Base-by-base conservation (phyloP, 2,888 invertebrate species). In the Cheilosia vernalis region DNA sequence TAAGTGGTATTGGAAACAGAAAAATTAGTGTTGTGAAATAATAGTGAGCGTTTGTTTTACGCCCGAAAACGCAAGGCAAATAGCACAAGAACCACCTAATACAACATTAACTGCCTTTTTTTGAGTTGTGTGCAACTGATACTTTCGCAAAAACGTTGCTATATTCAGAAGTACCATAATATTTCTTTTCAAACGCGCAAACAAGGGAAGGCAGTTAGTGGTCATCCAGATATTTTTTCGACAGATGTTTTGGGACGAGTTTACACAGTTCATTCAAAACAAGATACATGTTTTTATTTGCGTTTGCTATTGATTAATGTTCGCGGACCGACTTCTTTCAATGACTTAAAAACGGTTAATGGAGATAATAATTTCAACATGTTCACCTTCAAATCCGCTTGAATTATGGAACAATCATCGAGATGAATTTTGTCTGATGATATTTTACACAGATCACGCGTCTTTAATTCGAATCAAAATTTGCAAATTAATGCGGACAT, bases 111-210 rank as follows among this genome's bases (percentile, higher is more conserved):
- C 88, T 13, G 88, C 87, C 19, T 91, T 1, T 91, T 88, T 91
- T 91, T 61, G 40, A 78, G 27, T 83, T 90, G 5, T 91, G 90
- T 72, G 58, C 88, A 87, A 87, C 40, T 49, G 90, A 91, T 76
- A 79, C 60, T 37, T 90, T 90, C 88, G 90, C 91, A 58, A 89
- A 87, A 88, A 90, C 90, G n/a, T 83, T 90, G 64, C 81, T 90
- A 7, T 90, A 91, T 81, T 69, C 61, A 64, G 89, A 90, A 30
- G 88, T 90, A 24, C 90, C 89, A 3, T 51, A 74, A 9, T 90
- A 89, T 70, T 42, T 24, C 42, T 37, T 40, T 60, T 60, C 37
- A 60, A 60, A 58, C 30, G 15, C 40, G 6, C 10, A 56, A 56
- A 56, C 15, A 40, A 40, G 21, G 21, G 21, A 21, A 21, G 21